phyloP scores from a whole-genome alignment of 2,888 invertebrate species.

The Plebejus argus region DNA sequence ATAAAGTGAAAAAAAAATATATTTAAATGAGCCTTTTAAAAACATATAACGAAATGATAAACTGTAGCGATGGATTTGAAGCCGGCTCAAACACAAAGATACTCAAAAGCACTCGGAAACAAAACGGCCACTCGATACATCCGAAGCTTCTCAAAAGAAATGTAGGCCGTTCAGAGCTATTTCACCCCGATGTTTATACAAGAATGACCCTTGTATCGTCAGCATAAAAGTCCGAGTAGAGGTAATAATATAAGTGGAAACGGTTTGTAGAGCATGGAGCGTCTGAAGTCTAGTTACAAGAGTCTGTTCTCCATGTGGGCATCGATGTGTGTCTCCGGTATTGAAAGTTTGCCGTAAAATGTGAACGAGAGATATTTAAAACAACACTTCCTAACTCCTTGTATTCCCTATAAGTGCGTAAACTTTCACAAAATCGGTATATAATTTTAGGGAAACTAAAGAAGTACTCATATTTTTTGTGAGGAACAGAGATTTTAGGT shows the following conservation, averaged over 20 bases:
- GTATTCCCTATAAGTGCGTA: background rate
- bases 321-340: background rate
- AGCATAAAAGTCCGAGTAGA: background rate
- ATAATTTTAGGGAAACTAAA: background rate
- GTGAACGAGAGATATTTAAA: background rate
- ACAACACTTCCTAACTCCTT: background rate
- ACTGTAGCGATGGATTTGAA: background rate
- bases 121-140: slow-evolving; percentile 5
- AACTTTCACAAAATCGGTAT: background rate
- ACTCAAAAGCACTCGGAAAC: background rate
- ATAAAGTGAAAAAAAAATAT: background rate
- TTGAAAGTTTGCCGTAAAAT: background rate
- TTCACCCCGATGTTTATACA: background rate
- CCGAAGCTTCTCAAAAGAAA: background rate
- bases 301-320: background rate
- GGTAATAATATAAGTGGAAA: background rate
- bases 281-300: background rate
- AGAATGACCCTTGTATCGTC: background rate
- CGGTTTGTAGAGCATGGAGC: background rate
- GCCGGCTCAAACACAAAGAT: background rate
- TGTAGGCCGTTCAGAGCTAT: background rate
- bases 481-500: too few species aligned
- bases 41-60: background rate
- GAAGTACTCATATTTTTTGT: background rate
- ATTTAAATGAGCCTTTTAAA: background rate